phyloP scores from a whole-genome alignment of 2,113 vertebrate genomes.

The Saguinus imperator region DNA sequence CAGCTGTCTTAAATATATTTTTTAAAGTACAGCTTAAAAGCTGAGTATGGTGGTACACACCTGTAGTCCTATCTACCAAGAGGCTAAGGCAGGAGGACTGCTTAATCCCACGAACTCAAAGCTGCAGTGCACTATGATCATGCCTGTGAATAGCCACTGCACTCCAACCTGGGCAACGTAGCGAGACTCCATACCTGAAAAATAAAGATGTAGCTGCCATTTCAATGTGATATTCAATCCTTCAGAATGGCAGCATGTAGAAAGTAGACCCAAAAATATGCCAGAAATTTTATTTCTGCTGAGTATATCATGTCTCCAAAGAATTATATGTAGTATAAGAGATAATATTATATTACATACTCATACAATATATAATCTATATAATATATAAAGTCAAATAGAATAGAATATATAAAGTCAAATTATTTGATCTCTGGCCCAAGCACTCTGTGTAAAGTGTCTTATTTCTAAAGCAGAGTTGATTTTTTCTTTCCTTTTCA shows the following conservation, averaged over 20 bases:
- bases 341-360: background rate
- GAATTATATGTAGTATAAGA: background rate
- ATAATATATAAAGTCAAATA: slow-evolving; percentile 35
- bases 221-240: slow-evolving; percentile 32
- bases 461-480: slow-evolving; percentile 6
- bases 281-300: slow-evolving; percentile 24
- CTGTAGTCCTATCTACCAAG: background rate
- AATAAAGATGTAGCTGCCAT: background rate
- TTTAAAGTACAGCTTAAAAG: background rate
- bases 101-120: background rate
- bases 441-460: background rate
- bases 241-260: slow-evolving; percentile 28
- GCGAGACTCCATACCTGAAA: background rate
- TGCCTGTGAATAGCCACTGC: too few species aligned
- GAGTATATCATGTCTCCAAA: slow-evolving; percentile 39
- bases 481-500: background rate
- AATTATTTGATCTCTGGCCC: background rate
- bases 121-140: too few species aligned
- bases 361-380: background rate
- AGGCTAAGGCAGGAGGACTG: background rate
- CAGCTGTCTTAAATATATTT: background rate
- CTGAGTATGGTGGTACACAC: background rate
- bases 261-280: slow-evolving; percentile 42
- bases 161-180: background rate
- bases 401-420: background rate